Base-by-base conservation (phyloP, 2,888 invertebrate genomes). In the Lithophane ornitopus region DNA sequence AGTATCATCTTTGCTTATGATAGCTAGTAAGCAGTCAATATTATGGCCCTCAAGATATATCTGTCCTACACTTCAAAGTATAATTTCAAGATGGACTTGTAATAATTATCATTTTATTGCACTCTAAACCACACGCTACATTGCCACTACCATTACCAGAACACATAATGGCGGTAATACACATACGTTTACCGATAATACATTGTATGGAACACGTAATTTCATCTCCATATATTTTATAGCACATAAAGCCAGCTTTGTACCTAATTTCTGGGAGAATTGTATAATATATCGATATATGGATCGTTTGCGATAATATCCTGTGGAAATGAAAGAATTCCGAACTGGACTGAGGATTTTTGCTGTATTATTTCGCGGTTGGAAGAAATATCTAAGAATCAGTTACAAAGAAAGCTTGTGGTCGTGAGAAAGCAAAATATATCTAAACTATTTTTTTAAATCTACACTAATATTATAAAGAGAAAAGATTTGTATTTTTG, bases 141-240 rank as follows among this genome's bases (percentile, higher is more conserved):
- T 59, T 61, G 26, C n/a, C 28, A 70, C 61, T 28, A 34, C 67
- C 63, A 71, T 78, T 78, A 75, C 54, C 56, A 70, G 71, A 76
- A 65, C 63, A 28, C 59, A 66, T 82, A 67, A 86, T 71, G 62
- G 39, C 63, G n/a, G 71, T 83, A 73, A 71, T 79, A 81, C 73
- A 77, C 68, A 81, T 70, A 79, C 80, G 67, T 76, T 78, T 66
- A 61, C 52, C 80, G 49, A 67, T 74, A 54, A 81, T 83, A 87
- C 84, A 85, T 78, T 85, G 86, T 85, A 83, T 79, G 73, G 28
- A 80, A 73, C 78, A 78, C 84, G 79, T 78, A 76, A 87, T 86
- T 85, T 85, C 82, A 78, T 83, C 72, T 84, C 71, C 77, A 76
- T 84, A 74, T 76, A 65, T 81, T 87, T 87, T 85, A 87, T 84